Conservation (phyloP, 2,888 invertebrate species). For the Acanthacorydalis orientalis region DNA sequence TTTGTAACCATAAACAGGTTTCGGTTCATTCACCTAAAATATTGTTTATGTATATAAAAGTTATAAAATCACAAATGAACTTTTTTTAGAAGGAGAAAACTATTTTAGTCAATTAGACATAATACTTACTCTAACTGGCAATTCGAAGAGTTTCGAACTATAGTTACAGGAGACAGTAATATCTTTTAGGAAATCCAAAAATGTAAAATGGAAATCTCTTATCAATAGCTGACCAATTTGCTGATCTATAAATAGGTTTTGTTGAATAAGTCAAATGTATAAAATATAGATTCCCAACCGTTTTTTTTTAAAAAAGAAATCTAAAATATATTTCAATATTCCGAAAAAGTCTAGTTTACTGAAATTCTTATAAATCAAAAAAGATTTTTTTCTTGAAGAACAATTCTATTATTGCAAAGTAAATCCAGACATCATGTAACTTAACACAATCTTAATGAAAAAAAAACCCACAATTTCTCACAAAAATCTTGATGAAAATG, state of each 20-base stretch:
- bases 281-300: not conserved
- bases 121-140: conserved; percentile 42
- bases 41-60: not conserved
- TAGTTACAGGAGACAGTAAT: conserved; percentile 45
- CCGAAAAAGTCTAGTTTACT: too few relatives aligned
- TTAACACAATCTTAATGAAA: too few relatives aligned
- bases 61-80: not conserved
- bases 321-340: too few relatives aligned
- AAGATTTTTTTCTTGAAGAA: too few relatives aligned
- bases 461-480: too few relatives aligned
- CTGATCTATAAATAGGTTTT: conserved; percentile 60
- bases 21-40: conserved; percentile 47
- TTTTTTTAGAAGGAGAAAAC: too few relatives aligned
- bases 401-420: too few relatives aligned
- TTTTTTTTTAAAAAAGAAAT: not conserved
- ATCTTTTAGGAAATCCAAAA: conserved; percentile 49
- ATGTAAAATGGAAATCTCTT: conserved; percentile 54
- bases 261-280: too few relatives aligned
- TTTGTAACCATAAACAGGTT: conserved; percentile 60
- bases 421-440: too few relatives aligned
- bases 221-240: conserved; percentile 70
- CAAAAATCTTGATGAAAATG: too few relatives aligned
- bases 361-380: too few relatives aligned
- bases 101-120: not conserved
- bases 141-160: conserved; percentile 40